Conservation (phyloP, 2,888 invertebrate species). For the Atrina japonica region DNA sequence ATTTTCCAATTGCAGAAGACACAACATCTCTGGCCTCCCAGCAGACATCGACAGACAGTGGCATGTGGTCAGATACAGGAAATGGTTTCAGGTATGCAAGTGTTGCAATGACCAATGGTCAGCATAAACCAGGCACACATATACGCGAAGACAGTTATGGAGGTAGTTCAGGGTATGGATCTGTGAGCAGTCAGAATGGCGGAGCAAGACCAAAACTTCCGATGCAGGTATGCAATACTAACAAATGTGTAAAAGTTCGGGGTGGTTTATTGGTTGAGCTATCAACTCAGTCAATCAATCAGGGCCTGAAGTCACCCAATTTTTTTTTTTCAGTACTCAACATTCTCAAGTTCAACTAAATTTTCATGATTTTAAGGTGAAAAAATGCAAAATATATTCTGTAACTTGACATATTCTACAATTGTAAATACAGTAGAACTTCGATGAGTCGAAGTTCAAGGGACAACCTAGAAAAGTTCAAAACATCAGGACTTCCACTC, state of each 20-base stretch:
- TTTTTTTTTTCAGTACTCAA: not conserved
- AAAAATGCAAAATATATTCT: too few relatives aligned
- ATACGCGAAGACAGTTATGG: constrained; percentile 64
- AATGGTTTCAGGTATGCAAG: constrained; percentile 1
- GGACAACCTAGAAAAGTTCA: too few relatives aligned
- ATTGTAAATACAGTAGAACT: too few relatives aligned
- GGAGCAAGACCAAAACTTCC: constrained; percentile 63
- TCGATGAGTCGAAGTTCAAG: too few relatives aligned
- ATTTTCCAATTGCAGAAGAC: too few relatives aligned
- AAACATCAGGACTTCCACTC: too few relatives aligned
- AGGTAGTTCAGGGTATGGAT: constrained; percentile 72
- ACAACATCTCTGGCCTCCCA: constrained; percentile 61
- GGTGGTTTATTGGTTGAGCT: too few relatives aligned
- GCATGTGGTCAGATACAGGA: constrained; percentile 54
- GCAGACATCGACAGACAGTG: constrained; percentile 67
- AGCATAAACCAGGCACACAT: constrained; percentile 31
- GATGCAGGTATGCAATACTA: not conserved
- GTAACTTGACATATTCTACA: too few relatives aligned
- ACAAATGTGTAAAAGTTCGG: too few relatives aligned
- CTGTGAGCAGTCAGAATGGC: constrained; percentile 60
- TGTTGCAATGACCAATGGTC: constrained; percentile 1
- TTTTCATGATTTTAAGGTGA: not conserved
- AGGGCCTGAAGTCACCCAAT: not conserved
- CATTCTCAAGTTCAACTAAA: not conserved
- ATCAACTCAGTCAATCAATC: too few relatives aligned